Base-by-base conservation (phyloP, 2,888 invertebrate species). In the Andrena bicolor region DNA sequence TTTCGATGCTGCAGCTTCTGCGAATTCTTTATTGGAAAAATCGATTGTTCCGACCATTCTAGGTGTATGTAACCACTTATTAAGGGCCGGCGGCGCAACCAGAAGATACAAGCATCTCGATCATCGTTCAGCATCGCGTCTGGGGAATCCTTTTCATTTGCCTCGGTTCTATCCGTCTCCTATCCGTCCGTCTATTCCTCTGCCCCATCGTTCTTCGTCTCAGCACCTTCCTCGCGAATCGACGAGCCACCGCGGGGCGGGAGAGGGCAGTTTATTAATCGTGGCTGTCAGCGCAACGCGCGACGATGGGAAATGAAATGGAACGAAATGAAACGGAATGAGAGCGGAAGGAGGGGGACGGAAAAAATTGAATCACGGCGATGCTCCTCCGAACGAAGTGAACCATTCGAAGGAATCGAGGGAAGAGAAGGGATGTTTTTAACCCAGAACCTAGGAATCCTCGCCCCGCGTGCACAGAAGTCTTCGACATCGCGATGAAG, bases 191-290 rank as follows among this genome's bases (percentile, higher is more conserved):
- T 48, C 8, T 20, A 35, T 8, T 16, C 20, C 8, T 13, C 26
- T 48, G 49, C 70, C n/a, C 26, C 58, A 7, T 41, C 48, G 35
- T 41, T 77, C 35, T 16, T 58, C 35, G 20, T 60, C 35, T 2
- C 56, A 16, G 56, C 58, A 28, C 70, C 69, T 64, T 32, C 65
- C 16, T 41, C 41, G 58, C 78, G 69, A 84, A 90, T 90, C 80
- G 80, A 76, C 73, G 80, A 70, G 78, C 82, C 77, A 83, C 66
- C 80, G 56, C 20, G 26, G 10, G 4, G 20, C 20, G 10, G 10
- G 26, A 77, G 78, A 69, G 63, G 66, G 77, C 28, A 84, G 79
- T 81, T 90, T 90, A 90, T 90, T 90, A 89, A 87, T 87, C 85
- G 82, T 75, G 63, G 65, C 72, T 76, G 81, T 84, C 82, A 58